Conservation (phyloP, 2,113 vertebrate species). For the Tauraco erythrolophus region DNA sequence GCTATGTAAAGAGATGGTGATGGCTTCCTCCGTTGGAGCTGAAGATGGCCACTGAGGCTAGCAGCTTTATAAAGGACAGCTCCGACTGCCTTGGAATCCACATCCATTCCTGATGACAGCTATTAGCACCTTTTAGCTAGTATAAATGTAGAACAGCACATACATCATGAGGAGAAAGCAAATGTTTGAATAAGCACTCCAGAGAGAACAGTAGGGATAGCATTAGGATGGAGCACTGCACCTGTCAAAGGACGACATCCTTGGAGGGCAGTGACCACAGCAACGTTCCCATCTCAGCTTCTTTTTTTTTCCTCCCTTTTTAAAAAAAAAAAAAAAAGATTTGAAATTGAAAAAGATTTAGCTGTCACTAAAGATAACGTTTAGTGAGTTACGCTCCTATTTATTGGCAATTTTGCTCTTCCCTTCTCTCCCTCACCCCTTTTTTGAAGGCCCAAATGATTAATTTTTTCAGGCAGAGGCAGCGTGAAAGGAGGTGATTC, state of each 20-base stretch:
- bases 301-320: not conserved
- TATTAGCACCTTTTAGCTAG: not conserved
- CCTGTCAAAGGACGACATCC: not conserved
- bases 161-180: not conserved
- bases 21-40: not conserved
- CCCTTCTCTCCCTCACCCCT: not conserved
- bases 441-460: not conserved
- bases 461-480: not conserved
- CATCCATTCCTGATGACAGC: not conserved
- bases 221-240: not conserved
- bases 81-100: not conserved
- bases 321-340: no score
- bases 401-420: not conserved
- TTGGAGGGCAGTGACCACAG: not conserved
- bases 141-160: not conserved
- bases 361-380: not conserved
- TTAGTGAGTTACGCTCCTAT: not conserved
- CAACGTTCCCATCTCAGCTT: not conserved
- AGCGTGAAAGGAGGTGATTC: not conserved
- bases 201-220: not conserved
- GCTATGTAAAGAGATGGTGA: no score
- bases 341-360: not conserved
- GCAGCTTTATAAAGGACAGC: not conserved
- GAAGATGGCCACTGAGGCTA: not conserved
- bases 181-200: not conserved